Percentiles rank a stretch among this genome's conserved stretches.
These are phyloP conservation scores for Diaphora mendica DNA, from an alignment of 2,888 invertebrate genomes.

Conservation along the genomic window DNA sequence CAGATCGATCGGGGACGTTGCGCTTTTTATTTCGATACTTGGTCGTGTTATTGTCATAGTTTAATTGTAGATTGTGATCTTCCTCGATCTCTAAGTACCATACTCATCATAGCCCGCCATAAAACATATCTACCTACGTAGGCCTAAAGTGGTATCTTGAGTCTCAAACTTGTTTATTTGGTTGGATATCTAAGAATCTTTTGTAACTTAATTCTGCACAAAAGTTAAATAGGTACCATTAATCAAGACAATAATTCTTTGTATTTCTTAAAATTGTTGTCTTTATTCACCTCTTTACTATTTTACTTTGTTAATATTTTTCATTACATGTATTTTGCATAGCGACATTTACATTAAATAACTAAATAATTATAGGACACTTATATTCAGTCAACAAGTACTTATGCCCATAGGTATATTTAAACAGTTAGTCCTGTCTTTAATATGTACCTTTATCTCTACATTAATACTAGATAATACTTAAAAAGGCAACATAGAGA, in stretches of 20 bases:
- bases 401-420: not conserved
- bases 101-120: too few species aligned
- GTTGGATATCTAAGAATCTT: not conserved
- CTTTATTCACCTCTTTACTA: not conserved
- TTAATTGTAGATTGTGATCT: slow-evolving; percentile 62
- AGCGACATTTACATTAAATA: not conserved
- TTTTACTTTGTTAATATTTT: not conserved
- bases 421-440: not conserved
- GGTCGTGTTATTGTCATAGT: slow-evolving; percentile 71
- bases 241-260: not conserved
- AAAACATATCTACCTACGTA: too few species aligned
- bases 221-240: too few species aligned
- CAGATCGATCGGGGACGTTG: slow-evolving; percentile 84
- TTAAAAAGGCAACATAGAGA: not conserved
- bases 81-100: not conserved
- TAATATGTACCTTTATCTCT: not conserved
- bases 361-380: too few species aligned
- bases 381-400: not conserved
- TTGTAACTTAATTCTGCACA: not conserved
- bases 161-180: not conserved
- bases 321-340: not conserved
- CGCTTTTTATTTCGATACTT: slow-evolving; percentile 81
- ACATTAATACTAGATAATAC: not conserved
- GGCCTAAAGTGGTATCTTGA: not conserved
- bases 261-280: not conserved